Percentiles rank a stretch among this genome's conserved stretches.
These are phyloP conservation scores for Rhinogobio ventralis DNA, from an alignment of 2,797 vertebrate genomes.

Conservation along the genomic window DNA sequence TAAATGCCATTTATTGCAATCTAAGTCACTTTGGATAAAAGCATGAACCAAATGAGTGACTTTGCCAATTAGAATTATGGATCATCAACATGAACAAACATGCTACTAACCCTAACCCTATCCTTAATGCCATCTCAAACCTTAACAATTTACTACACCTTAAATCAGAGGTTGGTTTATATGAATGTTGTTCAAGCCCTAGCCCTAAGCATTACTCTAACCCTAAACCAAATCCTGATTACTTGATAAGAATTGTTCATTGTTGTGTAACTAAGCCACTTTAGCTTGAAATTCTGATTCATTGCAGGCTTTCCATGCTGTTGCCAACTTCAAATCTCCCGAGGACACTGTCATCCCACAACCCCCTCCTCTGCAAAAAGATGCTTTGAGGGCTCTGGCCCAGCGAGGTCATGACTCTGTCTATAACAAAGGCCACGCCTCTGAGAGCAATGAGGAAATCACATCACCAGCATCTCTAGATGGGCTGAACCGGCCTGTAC, in stretches of 20 bases:
- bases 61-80: neutral
- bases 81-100: neutral
- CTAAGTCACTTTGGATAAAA: neutral
- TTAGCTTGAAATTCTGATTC: neutral
- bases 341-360: conserved; percentile 70
- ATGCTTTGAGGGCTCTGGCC: conserved; percentile 83
- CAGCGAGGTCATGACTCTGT: conserved; percentile 91
- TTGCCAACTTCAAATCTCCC: conserved; percentile 88
- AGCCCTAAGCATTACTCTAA: neutral
- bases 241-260: neutral
- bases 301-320: conserved; percentile 89
- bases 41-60: neutral
- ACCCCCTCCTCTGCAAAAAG: conserved; percentile 75
- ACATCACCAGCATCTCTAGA: conserved; percentile 83
- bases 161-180: neutral
- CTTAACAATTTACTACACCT: neutral
- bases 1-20: neutral
- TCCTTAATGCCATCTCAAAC: neutral
- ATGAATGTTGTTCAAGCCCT: neutral
- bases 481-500: conserved; percentile 81
- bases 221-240: neutral
- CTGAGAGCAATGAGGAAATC: conserved; percentile 93
- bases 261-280: neutral
- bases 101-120: neutral
- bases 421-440: conserved; percentile 85